Evolutionary conservation across 2,888 invertebrate genomes (phyloP), one percentile per base, ranked within the genome.

Genomic region (Drosophila nigritarsus): DNA sequence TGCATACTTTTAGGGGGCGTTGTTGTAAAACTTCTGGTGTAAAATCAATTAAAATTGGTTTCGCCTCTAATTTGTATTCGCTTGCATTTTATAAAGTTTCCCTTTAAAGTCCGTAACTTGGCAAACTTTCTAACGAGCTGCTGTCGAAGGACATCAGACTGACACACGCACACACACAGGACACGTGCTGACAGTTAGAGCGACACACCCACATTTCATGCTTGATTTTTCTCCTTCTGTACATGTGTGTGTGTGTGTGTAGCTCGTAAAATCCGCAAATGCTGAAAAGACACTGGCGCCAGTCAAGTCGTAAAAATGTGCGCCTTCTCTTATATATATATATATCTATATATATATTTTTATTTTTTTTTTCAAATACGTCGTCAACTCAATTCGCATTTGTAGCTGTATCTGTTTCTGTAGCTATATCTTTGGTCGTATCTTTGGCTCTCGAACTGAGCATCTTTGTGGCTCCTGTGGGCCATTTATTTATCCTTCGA

Each of bases 271-370:
- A 74, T 79, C 62, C 70, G 73, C 79, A 71, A 71, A 77, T 70
- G 72, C 80, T 67, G 63, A 55, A 58, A 83, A 82, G 82, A 82
- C 73, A 74, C 72, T 85, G 77, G 83, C 83, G 83, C 83, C 83
- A 83, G 83, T 70, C 69, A 69, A 67, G 81, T 81, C 86, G 65
- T 83, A 83, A 83, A 83, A 86, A 61, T 77, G 76, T 76, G 66
- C 62, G 75, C 67, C 70, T 70, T 24, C 18, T 54, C 4, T 18
- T 18, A 7, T 24, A 38, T 50, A 7, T 3, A 11, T 24, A 20
- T 38, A 8, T 59, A 1, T 5, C 3, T 40, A 15, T n/a, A n/a
- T 13, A 30, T 29, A 7, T 29, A 29, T n/a, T 24, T 34, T n/a
- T n/a, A n/a, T n/a, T 64, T 36, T 36, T 34, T 58, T 63, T 56